Percentiles rank a stretch among this genome's conserved stretches.
Conservation (phyloP, 2,113 vertebrate species). For the Plectropomus leopardus region DNA sequence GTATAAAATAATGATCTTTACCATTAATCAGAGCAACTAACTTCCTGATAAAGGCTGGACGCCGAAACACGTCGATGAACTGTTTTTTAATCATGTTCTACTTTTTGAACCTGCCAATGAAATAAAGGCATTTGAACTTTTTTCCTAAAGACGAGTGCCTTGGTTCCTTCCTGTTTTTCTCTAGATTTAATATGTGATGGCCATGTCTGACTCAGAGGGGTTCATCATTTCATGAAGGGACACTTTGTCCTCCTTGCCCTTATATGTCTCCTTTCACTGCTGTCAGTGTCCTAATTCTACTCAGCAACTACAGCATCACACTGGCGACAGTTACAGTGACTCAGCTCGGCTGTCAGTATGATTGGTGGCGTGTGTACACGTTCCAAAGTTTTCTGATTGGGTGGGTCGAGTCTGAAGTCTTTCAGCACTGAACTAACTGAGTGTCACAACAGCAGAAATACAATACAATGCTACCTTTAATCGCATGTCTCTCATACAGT, state of each 20-base stretch:
- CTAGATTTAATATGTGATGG: neutral
- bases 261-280: neutral
- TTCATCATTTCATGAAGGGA: neutral
- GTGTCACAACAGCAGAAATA: neutral
- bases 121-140: no score
- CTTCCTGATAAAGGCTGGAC: no score
- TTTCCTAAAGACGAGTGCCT: no score
- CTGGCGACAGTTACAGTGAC: constrained; percentile 20
- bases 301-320: neutral
- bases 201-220: neutral
- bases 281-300: neutral
- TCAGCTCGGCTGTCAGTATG: constrained; percentile 33
- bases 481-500: neutral
- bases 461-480: neutral
- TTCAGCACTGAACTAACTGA: neutral
- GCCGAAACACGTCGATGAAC: no score
- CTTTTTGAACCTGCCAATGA: no score
- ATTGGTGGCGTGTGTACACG: neutral
- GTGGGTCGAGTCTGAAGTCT: neutral
- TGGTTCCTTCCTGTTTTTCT: no score
- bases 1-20: neutral
- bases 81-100: no score
- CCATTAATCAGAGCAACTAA: neutral
- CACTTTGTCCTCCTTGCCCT: neutral
- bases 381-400: constrained; percentile 15